phyloP scores from a whole-genome alignment of 2,888 invertebrate genomes.

The Aphrophora alni region DNA sequence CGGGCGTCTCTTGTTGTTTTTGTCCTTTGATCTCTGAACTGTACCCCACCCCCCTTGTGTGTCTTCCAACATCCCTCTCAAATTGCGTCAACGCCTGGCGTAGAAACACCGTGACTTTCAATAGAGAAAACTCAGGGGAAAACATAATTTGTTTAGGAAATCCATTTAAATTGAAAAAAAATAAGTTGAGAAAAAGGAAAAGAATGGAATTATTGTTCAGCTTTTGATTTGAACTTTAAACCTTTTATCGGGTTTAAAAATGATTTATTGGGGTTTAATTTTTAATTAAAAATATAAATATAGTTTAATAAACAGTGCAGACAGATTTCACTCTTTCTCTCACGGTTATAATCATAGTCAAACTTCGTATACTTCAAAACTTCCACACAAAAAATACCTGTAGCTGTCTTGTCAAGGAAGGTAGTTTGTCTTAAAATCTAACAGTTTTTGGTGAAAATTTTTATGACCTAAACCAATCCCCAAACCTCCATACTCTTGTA shows the following conservation, averaged over 20 bases:
- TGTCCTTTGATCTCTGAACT: slow-evolving; percentile 22
- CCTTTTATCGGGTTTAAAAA: not conserved
- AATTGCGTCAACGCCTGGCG: slow-evolving; percentile 34
- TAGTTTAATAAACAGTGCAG: too few species aligned
- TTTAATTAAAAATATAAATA: too few species aligned
- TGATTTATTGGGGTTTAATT: too few species aligned
- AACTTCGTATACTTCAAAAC: too few species aligned
- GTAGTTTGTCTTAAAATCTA: too few species aligned
- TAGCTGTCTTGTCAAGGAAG: too few species aligned
- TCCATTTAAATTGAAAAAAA: not conserved
- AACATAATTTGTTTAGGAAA: not conserved
- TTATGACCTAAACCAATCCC: too few species aligned
- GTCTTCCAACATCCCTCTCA: slow-evolving; percentile 13
- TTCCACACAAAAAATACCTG: too few species aligned
- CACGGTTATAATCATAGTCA: too few species aligned
- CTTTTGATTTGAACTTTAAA: not conserved
- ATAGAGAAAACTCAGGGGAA: not conserved
- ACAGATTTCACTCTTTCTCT: too few species aligned
- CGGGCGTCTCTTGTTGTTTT: slow-evolving; percentile 31
- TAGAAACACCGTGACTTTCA: not conserved
- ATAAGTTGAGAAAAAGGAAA: not conserved
- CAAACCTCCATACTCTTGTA: too few species aligned
- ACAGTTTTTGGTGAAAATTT: too few species aligned
- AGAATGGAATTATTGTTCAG: not conserved
- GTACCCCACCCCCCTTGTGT: slow-evolving; percentile 6